Evolutionary conservation across 2,113 vertebrate species (phyloP).

Genomic region (Cephalopterus ornatus): DNA sequence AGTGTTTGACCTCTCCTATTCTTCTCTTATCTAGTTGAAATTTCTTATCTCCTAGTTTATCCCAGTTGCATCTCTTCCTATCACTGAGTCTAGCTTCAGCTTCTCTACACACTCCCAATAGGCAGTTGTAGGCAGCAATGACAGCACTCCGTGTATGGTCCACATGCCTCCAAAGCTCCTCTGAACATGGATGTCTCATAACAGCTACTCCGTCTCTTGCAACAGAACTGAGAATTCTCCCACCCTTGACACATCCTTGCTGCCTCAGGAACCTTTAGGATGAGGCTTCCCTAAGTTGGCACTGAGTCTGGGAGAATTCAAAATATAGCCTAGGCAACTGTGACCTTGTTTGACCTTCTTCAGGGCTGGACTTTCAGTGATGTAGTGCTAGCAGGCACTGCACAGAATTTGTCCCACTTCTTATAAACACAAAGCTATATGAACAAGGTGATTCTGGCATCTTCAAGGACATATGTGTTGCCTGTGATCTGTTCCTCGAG

Average conservation of each 20-base stretch:
- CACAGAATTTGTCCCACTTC: background rate
- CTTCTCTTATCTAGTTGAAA: background rate
- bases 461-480: rapidly evolving
- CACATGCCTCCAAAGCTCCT: background rate
- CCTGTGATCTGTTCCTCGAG: background rate
- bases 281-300: background rate
- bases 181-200: background rate
- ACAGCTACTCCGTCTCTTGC: background rate
- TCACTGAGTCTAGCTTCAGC: background rate
- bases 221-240: background rate
- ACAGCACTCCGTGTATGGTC: background rate
- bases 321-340: background rate
- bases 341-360: background rate
- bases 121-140: background rate
- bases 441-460: background rate
- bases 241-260: background rate
- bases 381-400: background rate
- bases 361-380: background rate
- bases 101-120: background rate
- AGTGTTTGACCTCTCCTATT: background rate
- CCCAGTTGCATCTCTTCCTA: background rate
- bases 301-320: background rate
- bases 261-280: background rate
- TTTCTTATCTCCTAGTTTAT: background rate
- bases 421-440: background rate